phyloP scores from a whole-genome alignment of 2,888 invertebrate genomes.

The Ornithoptera priamus region DNA sequence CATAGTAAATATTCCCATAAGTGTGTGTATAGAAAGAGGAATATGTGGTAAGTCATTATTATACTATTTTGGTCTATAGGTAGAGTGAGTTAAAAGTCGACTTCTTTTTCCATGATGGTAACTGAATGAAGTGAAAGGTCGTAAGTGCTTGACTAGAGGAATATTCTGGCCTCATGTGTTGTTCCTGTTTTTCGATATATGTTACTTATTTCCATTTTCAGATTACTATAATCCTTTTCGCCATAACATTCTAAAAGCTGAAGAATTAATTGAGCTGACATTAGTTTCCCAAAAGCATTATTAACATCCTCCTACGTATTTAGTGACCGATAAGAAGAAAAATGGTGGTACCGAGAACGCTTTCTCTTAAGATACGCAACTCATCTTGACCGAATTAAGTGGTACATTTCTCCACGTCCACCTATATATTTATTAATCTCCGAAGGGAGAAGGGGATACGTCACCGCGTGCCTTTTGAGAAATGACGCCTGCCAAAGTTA shows the following conservation, averaged over 20 bases:
- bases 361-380: constrained; percentile 61
- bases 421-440: constrained; percentile 77
- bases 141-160: too few species aligned
- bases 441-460: constrained; percentile 53
- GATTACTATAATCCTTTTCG: too few species aligned
- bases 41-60: too few species aligned
- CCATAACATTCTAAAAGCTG: background rate
- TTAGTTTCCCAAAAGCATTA: background rate
- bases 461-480: constrained; percentile 78
- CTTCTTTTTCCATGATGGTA: too few species aligned
- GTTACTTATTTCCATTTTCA: too few species aligned
- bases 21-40: too few species aligned
- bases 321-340: constrained; percentile 15
- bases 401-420: constrained; percentile 76
- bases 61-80: too few species aligned
- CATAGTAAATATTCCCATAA: too few species aligned
- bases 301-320: constrained; percentile 1
- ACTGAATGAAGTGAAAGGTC: too few species aligned
- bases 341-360: constrained; percentile 30
- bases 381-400: constrained; percentile 73
- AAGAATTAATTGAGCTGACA: background rate
- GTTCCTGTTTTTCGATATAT: too few species aligned
- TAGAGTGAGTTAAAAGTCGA: too few species aligned
- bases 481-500: constrained; percentile 80
- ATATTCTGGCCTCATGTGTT: too few species aligned